These are phyloP conservation scores for Oegoconia quadripuncta DNA, from an alignment of 2,888 invertebrate species.

Conservation along the genomic window DNA sequence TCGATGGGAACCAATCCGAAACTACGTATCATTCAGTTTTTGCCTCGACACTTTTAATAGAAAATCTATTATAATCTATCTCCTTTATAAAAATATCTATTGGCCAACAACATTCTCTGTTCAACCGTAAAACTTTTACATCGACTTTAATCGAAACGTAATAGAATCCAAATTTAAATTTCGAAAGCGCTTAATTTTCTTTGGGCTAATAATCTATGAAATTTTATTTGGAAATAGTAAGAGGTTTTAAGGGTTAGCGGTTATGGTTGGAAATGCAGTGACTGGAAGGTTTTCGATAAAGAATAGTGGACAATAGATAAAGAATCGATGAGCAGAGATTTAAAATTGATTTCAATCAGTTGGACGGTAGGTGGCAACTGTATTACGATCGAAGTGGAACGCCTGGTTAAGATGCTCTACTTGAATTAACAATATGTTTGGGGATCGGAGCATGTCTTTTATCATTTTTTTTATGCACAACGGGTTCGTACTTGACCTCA, in stretches of 20 bases:
- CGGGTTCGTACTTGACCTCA: no score
- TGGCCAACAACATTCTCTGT: constrained; percentile 33
- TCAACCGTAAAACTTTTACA: background rate
- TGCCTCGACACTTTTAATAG: constrained; percentile 51
- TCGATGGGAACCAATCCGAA: constrained; percentile 65
- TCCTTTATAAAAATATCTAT: constrained; percentile 22
- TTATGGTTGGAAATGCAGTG: background rate
- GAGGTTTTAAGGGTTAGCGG: background rate
- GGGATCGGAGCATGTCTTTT: background rate
- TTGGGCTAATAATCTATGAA: background rate
- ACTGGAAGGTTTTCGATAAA: background rate
- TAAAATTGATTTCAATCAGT: constrained; percentile 70
- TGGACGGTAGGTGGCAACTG: constrained; percentile 68
- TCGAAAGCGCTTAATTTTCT: background rate
- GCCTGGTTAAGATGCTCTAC: constrained; percentile 25
- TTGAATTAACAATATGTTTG: background rate
- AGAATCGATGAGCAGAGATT: constrained; percentile 57
- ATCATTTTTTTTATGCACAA: no score
- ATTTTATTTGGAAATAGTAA: background rate
- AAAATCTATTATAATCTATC: constrained; percentile 25
- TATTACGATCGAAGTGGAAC: constrained; percentile 40
- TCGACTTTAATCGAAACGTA: background rate
- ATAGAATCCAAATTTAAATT: background rate
- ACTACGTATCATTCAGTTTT: constrained; percentile 57
- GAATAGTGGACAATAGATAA: constrained; percentile 18